Evolutionary conservation across 2,113 vertebrate genomes (phyloP).

Genomic region (Eubucco bourcierii): DNA sequence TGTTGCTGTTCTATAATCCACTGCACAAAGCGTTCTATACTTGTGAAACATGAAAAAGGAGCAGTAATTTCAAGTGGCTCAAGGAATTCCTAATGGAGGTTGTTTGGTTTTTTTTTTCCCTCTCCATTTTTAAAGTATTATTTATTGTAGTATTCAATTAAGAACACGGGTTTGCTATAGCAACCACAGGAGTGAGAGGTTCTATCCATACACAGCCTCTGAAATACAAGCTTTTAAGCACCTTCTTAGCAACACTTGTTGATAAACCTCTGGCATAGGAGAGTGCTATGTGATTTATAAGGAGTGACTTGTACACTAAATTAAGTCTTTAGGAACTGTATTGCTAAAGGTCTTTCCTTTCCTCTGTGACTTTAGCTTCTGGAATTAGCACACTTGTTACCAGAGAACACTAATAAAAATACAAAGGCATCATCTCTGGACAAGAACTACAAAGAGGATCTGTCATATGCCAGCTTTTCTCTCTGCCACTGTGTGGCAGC

Average conservation of each 20-base stretch:
- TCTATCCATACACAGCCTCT: slow-evolving; percentile 43
- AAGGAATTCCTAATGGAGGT: slow-evolving; percentile 24
- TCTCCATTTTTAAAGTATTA: slow-evolving; percentile 68
- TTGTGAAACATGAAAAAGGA: slow-evolving; percentile 23
- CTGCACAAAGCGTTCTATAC: slow-evolving; percentile 10
- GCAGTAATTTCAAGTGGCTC: slow-evolving; percentile 64
- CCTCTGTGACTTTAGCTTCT: background rate
- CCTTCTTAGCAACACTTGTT: slow-evolving; percentile 65
- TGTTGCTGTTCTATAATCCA: background rate
- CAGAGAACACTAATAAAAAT: background rate
- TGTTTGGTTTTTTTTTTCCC: slow-evolving; percentile 33
- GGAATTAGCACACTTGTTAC: background rate
- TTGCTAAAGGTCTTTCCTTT: background rate
- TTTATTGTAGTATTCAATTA: slow-evolving; percentile 72
- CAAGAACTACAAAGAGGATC: background rate
- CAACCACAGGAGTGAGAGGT: slow-evolving; percentile 60
- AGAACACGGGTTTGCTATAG: slow-evolving; percentile 72
- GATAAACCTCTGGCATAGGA: slow-evolving; percentile 46
- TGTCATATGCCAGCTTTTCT: background rate
- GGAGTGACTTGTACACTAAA: slow-evolving; percentile 2
- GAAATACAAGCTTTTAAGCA: slow-evolving; percentile 54
- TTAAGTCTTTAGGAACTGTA: background rate
- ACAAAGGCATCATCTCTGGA: background rate
- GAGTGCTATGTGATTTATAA: background rate
- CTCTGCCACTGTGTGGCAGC: slow-evolving; percentile 57